Base-by-base conservation (phyloP, 2,888 invertebrate genomes). In the Entomobrya multifasciata region DNA sequence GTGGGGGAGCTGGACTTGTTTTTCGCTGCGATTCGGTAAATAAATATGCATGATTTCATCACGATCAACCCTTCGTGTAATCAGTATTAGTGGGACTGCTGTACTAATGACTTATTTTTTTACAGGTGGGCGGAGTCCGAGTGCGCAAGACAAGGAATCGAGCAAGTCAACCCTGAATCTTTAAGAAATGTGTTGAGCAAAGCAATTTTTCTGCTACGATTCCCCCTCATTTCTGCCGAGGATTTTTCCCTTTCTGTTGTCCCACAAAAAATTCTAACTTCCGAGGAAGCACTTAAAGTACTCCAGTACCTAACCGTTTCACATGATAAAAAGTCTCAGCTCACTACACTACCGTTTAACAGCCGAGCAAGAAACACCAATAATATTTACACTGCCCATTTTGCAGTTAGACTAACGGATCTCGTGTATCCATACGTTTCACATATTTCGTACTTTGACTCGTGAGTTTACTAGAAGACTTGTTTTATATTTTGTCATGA, bases 1-100 rank as follows among this genome's bases (percentile, higher is more conserved):
- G 82, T 88, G 22, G 70, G 76, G 5, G 88, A 88, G 65, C 27
- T 88, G 13, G 88, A 88, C 44, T 41, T 88, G 5, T 88, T 88
- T 49, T 78, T 85, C 79, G 88, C 87, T 10, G 67, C 78, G 6
- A 30, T 88, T n/a, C 70, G 78, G 88, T 88, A 86, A 27, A 55
- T 1, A 8, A 57, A 55, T 36, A 65, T 15, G 10, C 13, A n/a
- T n/a, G n/a, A n/a, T n/a, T n/a, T n/a, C n/a, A n/a, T n/a, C n/a
- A n/a, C n/a, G n/a, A n/a, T n/a, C n/a, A n/a, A n/a, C n/a, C n/a
- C n/a, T n/a, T n/a, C n/a, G n/a, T n/a, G n/a, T n/a, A n/a, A n/a
- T n/a, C n/a, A n/a, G n/a, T n/a, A n/a, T n/a, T n/a, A n/a, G n/a
- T n/a, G n/a, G n/a, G n/a, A 22, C 25, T 6, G 60, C 30, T n/a